Base-by-base conservation (phyloP, 2,888 invertebrate species). In the Lasioglossum oenotherae region DNA sequence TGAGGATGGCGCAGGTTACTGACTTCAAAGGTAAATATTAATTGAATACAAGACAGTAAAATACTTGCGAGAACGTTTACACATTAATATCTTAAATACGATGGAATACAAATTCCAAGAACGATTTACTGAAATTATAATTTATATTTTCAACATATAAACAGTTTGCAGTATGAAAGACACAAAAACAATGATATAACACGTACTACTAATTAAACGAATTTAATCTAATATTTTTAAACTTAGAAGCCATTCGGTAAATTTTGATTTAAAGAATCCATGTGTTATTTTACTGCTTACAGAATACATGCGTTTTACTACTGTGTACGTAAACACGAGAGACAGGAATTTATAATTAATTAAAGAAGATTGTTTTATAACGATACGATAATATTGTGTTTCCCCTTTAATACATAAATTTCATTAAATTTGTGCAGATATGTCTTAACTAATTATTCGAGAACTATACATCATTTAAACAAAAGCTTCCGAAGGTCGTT, bases 11-110 rank as follows among this genome's bases (percentile, higher is more conserved):
- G 64, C 64, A 64, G 64, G 31, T 64, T 64, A 31, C 64, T 19
- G 64, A 64, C 64, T 31, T 64, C 19, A 31, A 31, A 64, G 64
- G 64, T 64, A 64, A 64, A 64, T 19, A 64, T 64, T 64, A 31
- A 64, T 64, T 64, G 6, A 64, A 31, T 12, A 19, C 64, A 19
- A 19, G 8, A 1, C 64, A 19, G 8, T 8, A 12, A 31, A 35
- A 64, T 35, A 31, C 31, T 64, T 35, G 31, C 31, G 2, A 16
- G 14, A 31, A 14, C 16, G 31, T 27, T 16, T 4, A 27, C n/a
- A 12, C 12, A 5, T 60, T n/a, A 27, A 64, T 27, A 5, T 1
- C 1, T 2, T 5, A 16, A 64, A 64, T 6, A 31, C 16, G 31
- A 16, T 31, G 12, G 4, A 31, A 27, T 31, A 6, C 6, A 31